Conservation (phyloP, 2,797 vertebrate genomes). For the Anolis apletophallus region DNA sequence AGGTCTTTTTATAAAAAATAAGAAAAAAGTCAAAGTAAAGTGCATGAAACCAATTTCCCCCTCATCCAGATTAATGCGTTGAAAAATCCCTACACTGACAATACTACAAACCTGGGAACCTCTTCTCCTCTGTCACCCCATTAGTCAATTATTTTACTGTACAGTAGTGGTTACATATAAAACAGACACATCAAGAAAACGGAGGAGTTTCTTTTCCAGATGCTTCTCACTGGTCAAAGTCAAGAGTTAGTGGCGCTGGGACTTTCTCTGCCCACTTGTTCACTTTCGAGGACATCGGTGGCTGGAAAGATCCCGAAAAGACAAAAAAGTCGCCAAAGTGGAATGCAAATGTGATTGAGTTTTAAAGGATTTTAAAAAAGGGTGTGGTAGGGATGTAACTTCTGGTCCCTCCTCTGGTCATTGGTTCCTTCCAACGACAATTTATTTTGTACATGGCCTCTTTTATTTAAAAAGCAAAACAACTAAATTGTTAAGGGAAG, state of each 20-base stretch:
- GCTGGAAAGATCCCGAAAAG: slow-evolving; percentile 15
- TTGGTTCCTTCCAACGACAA: not conserved
- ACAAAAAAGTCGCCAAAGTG: slow-evolving; percentile 49
- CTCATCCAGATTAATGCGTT: slow-evolving; percentile 57
- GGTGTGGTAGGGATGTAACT: not conserved
- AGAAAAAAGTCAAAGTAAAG: slow-evolving; percentile 81
- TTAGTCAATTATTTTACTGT: slow-evolving; percentile 53
- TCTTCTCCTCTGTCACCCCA: slow-evolving; percentile 44
- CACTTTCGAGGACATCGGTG: not conserved
- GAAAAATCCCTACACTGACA: slow-evolving; percentile 57
- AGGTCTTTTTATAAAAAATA: slow-evolving; percentile 73
- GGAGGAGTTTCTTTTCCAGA: slow-evolving; percentile 34
- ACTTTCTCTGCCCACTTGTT: slow-evolving; percentile 44
- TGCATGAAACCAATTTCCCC: slow-evolving; percentile 75
- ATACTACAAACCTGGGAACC: slow-evolving; percentile 47
- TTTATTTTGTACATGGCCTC: not conserved
- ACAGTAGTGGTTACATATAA: slow-evolving; percentile 48
- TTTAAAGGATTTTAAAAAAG: not conserved
- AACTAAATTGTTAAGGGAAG: slow-evolving; percentile 1
- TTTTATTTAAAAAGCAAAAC: not conserved
- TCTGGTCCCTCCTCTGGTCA: not conserved
- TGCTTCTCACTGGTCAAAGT: slow-evolving; percentile 30
- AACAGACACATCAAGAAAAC: slow-evolving; percentile 34
- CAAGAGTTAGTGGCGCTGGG: slow-evolving; percentile 32
- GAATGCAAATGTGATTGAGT: slow-evolving; percentile 6